Evolutionary conservation across 2,888 invertebrate species (phyloP), one percentile per base, ranked within the genome.

Genomic region (Meiosimyza decipiens): DNA sequence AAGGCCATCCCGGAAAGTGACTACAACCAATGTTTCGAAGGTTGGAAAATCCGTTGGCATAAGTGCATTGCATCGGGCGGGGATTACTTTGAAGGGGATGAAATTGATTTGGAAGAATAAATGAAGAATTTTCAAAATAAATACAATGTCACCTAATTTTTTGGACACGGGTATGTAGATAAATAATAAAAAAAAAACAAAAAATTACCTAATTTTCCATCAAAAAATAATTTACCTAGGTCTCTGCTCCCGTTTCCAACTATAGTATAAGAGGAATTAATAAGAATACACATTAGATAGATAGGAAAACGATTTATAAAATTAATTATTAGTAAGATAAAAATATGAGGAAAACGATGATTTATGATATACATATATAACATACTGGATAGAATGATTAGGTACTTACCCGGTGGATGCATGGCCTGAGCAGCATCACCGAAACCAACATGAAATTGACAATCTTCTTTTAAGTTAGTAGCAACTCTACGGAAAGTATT

Each of bases 401-500:
- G 9, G 40, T n/a, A 76, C 82, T 84, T 88, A 92, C 92, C 91
- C 79, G 93, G 91, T 16, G 96, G 96, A 88, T 96, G 96, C 95
- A 96, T 95, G 78, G 92, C 91, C 78, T 90, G 89, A 22, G 93
- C 92, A 1, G 92, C 91, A 76, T 94, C 93, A 15, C 97, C 98
- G 87, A 97, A 94, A 1, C 96, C 97, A 81, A 92, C 94, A 86
- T 95, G 94, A 85, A 99, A 99, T 76, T 93, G 91, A 83, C 99
- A 99, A 83, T 99, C 99, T 83, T 99, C 97, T 84, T 98, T 94
- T 11, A 98, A 89, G 82, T 94, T 94, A 7, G 92, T 92, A 0
- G 98, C 96, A 6, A 95, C 94, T 82, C 92, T 91, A 65, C 94
- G 90, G 84, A 96, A 93, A 67, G 91, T 91, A 78, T 92, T 90